These are phyloP conservation scores for Rugalucina vietnamica DNA, from an alignment of 2,888 invertebrate genomes.

Conservation along the genomic window DNA sequence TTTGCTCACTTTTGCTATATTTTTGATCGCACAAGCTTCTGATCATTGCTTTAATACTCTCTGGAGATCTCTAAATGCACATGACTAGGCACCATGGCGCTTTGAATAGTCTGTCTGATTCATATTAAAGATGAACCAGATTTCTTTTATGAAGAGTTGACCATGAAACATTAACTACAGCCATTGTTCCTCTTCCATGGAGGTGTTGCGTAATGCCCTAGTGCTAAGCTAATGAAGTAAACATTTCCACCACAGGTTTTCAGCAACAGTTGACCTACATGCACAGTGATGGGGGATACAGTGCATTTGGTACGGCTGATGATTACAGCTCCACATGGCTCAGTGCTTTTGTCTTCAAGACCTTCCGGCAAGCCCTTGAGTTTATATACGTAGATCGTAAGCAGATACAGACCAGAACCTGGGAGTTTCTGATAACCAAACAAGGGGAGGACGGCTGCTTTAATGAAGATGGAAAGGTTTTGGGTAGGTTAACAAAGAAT, in stretches of 20 bases:
- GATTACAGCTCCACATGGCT: constrained; percentile 84
- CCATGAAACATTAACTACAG: too few species aligned
- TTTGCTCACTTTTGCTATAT: too few species aligned
- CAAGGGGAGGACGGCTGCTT: constrained; percentile 93
- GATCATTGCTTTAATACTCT: too few species aligned
- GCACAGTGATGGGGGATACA: constrained; percentile 84
- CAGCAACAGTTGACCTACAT: constrained; percentile 95
- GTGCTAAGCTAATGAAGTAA: too few species aligned
- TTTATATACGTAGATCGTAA: constrained; percentile 87
- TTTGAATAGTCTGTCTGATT: too few species aligned
- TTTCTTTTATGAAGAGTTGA: too few species aligned
- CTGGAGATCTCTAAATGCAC: too few species aligned
- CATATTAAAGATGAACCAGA: too few species aligned
- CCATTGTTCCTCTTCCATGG: too few species aligned
- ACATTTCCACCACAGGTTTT: constrained; percentile 87
- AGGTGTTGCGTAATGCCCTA: too few species aligned
- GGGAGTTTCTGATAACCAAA: constrained; percentile 81
- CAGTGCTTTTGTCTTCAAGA: constrained; percentile 91
- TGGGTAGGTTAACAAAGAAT: constrained; percentile 66
- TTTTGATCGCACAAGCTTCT: too few species aligned
- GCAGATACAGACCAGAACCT: constrained; percentile 73
- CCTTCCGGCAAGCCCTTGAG: constrained; percentile 87
- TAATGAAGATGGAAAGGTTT: constrained; percentile 85
- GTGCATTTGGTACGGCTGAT: constrained; percentile 80
- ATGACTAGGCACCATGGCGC: too few species aligned